Evolutionary conservation across 2,113 vertebrate genomes (phyloP).

Genomic region (Megaptera novaeangliae): DNA sequence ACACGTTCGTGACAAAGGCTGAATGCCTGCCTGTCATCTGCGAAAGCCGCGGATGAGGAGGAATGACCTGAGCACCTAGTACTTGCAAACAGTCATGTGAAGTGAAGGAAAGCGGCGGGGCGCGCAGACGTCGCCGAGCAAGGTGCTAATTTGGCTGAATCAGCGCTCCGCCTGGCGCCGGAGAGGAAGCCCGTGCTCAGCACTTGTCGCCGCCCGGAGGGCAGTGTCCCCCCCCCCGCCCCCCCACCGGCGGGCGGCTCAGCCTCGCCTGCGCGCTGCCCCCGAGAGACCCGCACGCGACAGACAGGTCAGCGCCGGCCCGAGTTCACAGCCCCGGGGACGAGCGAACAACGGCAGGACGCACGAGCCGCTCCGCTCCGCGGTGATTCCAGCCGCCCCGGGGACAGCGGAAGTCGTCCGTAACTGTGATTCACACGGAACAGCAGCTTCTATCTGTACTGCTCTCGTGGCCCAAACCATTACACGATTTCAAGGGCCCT

Average conservation of each 20-base stretch:
- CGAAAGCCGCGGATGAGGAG: slow-evolving; percentile 33
- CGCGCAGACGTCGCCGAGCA: slow-evolving; percentile 9
- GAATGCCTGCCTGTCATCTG: not conserved
- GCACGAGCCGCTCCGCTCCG: no score
- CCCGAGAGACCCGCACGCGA: accelerated
- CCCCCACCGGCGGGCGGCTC: accelerated
- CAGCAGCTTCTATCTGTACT: accelerated
- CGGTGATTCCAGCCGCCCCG: accelerated
- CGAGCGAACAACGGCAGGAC: accelerated
- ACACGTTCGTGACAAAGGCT: accelerated
- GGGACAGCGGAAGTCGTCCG: not conserved
- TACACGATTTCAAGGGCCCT: accelerated
- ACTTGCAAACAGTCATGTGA: not conserved
- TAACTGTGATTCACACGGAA: accelerated
- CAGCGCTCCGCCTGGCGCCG: not conserved
- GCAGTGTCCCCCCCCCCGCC: not conserved
- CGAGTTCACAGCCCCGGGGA: not conserved
- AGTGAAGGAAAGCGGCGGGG: not conserved
- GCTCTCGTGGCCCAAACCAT: accelerated
- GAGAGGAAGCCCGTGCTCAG: not conserved
- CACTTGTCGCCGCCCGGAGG: not conserved
- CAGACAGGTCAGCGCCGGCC: no score
- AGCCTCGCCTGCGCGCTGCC: not conserved
- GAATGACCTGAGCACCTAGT: not conserved
- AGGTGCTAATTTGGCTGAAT: slow-evolving; percentile 40